phyloP scores from a whole-genome alignment of 2,113 vertebrate species.

The Athene cunicularia region DNA sequence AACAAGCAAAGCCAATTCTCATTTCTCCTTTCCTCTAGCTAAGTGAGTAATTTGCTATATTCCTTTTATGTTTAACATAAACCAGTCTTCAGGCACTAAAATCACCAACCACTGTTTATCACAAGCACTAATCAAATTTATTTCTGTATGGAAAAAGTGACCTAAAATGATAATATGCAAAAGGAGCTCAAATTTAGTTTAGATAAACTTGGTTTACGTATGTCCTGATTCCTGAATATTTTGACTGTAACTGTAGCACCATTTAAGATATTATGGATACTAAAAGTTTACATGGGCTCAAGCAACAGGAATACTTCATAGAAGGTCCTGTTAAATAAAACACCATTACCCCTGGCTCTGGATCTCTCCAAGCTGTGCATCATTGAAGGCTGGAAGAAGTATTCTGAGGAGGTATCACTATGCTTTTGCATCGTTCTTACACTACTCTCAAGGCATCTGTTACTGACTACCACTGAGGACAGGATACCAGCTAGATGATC shows the following conservation, averaged over 20 bases:
- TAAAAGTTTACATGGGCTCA: not conserved
- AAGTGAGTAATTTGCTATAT: not conserved
- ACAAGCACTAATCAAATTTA: not conserved
- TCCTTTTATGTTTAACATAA: not conserved
- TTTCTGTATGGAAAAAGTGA: not conserved
- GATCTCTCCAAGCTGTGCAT: not conserved
- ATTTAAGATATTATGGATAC: not conserved
- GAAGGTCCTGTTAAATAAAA: not conserved
- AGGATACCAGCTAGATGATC: not conserved
- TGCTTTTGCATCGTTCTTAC: not conserved
- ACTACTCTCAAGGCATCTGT: not conserved
- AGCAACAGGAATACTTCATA: not conserved
- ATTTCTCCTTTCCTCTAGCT: not conserved
- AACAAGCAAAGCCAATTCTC: not conserved
- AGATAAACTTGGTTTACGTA: not conserved
- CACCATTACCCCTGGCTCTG: not conserved
- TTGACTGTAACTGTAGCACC: not conserved
- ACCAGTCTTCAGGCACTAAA: not conserved
- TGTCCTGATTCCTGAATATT: not conserved
- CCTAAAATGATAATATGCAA: not conserved
- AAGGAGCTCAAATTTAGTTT: not conserved
- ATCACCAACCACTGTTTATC: not conserved
- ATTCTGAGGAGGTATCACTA: not conserved
- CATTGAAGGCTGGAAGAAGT: not conserved
- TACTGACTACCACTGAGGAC: not conserved